These are phyloP conservation scores for Catotricha subobsoleta DNA, from an alignment of 2,888 invertebrate species.

Conservation along the genomic window DNA sequence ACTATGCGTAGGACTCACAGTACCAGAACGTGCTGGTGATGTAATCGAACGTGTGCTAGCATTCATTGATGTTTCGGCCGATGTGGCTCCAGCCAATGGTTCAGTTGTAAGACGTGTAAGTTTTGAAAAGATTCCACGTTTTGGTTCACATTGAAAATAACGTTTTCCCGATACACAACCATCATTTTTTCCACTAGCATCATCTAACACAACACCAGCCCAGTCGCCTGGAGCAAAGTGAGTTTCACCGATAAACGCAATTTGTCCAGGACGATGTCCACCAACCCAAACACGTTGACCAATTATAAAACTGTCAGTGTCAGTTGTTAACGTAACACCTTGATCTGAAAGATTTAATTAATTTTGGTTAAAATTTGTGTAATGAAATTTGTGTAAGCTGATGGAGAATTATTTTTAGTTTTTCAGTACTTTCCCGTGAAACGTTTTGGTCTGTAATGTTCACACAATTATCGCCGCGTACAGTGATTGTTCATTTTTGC, in stretches of 20 bases:
- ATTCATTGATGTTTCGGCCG: conserved; percentile 24
- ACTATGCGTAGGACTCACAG: conserved; percentile 27
- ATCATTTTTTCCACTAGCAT: conserved; percentile 91
- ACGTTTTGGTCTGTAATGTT: too few species aligned
- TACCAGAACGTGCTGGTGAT: conserved; percentile 25
- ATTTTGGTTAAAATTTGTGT: too few species aligned
- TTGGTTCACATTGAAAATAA: conserved; percentile 86
- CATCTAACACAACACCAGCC: conserved; percentile 94
- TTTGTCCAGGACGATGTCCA: conserved; percentile 76
- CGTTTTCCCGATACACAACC: conserved; percentile 82
- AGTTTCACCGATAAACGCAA: conserved; percentile 87
- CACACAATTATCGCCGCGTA: too few species aligned
- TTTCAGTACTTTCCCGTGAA: too few species aligned
- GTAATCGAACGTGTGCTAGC: conserved; percentile 16
- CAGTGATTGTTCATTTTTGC: too few species aligned
- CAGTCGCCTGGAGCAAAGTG: conserved; percentile 96
- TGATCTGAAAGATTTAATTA: conserved; percentile 32
- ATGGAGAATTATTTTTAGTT: too few species aligned
- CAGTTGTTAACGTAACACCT: conserved; percentile 71
- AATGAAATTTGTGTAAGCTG: too few species aligned
- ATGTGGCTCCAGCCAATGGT: conserved; percentile 37
- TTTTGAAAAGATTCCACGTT: conserved; percentile 85
- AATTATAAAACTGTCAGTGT: conserved; percentile 89
- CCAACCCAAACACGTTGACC: conserved; percentile 91
- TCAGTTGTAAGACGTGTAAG: conserved; percentile 65